Evolutionary conservation across 2,113 vertebrate species (phyloP).

Genomic region (Columba livia): DNA sequence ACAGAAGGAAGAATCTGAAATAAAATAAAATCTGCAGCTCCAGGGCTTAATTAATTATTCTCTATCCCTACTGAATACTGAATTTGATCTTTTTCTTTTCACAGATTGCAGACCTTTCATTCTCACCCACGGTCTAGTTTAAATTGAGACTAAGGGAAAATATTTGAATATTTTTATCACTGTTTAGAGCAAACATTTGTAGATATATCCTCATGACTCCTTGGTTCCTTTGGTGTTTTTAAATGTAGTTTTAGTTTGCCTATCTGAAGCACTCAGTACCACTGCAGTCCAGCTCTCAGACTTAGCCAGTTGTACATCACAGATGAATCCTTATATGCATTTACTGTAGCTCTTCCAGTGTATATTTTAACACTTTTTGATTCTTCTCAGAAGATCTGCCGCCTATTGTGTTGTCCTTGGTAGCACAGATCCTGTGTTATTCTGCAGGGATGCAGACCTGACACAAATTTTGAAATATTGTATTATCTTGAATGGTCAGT

Average conservation of each 20-base stretch:
- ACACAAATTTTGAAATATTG: not conserved
- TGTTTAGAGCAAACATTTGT: not conserved
- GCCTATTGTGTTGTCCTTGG: not conserved
- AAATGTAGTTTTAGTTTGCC: not conserved
- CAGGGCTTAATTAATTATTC: not conserved
- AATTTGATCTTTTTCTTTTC: slow-evolving; percentile 13
- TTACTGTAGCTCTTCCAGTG: not conserved
- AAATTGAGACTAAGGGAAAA: slow-evolving; percentile 1
- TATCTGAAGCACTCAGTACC: not conserved
- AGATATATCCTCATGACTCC: not conserved
- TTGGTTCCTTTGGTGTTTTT: not conserved
- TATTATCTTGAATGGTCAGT: not conserved
- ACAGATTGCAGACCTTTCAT: slow-evolving; percentile 39
- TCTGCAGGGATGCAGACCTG: not conserved
- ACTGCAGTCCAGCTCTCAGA: not conserved
- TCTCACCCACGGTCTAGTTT: not conserved
- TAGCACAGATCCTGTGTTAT: not conserved
- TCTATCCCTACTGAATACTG: not conserved
- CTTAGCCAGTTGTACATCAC: not conserved
- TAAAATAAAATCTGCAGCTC: not conserved
- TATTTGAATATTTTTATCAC: slow-evolving; percentile 2
- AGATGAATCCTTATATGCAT: not conserved
- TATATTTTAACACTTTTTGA: not conserved
- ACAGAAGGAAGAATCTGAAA: not conserved
- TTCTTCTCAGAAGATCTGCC: not conserved